A percentile compares a stretch with the other conserved stretches of the same genome.
phyloP scores from a whole-genome alignment of 1,140 invertebrate species.

The Drosophila pandora region DNA sequence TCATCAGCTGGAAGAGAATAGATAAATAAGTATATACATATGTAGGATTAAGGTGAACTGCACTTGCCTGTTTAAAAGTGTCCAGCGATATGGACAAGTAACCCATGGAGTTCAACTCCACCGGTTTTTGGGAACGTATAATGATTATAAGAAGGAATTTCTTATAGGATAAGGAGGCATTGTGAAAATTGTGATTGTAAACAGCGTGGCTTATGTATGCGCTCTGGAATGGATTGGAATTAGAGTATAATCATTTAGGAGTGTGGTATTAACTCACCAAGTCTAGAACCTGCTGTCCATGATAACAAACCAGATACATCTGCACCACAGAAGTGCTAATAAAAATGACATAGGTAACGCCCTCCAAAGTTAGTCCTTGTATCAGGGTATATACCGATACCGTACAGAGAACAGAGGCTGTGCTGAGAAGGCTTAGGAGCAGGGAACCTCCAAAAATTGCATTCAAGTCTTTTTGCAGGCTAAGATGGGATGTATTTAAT shows the following conservation, averaged over 20 bases:
- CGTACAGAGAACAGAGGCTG: constrained; percentile 48
- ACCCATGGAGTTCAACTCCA: constrained; percentile 47
- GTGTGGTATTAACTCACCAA: constrained; percentile 6
- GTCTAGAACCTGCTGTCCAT: constrained; percentile 46
- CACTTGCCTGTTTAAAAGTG: constrained; percentile 60
- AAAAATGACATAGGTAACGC: constrained; percentile 45
- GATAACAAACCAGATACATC: constrained; percentile 57
- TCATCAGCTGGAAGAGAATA: constrained; percentile 52
- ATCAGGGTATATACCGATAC: constrained; percentile 45
- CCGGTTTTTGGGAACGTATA: constrained; percentile 38
- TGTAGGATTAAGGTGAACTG: not conserved
- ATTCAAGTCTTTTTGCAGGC: constrained; percentile 46
- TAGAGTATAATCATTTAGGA: too few relatives aligned
- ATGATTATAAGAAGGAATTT: constrained; percentile 56
- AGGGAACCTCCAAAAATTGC: constrained; percentile 43
- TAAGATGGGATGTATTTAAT: not conserved
- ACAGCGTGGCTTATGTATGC: constrained; percentile 29
- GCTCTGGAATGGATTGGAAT: constrained; percentile 20
- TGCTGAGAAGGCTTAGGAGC: constrained; percentile 51
- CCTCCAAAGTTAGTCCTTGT: constrained; percentile 48
- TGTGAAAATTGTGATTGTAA: constrained; percentile 54
- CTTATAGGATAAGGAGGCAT: constrained; percentile 56
- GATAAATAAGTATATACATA: not conserved
- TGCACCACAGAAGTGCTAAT: constrained; percentile 40
- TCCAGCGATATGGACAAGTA: constrained; percentile 55